Percentiles rank a stretch among this genome's conserved stretches.
Conservation (phyloP, 2,797 vertebrate genomes). For the Gobionotothen gibberifrons region DNA sequence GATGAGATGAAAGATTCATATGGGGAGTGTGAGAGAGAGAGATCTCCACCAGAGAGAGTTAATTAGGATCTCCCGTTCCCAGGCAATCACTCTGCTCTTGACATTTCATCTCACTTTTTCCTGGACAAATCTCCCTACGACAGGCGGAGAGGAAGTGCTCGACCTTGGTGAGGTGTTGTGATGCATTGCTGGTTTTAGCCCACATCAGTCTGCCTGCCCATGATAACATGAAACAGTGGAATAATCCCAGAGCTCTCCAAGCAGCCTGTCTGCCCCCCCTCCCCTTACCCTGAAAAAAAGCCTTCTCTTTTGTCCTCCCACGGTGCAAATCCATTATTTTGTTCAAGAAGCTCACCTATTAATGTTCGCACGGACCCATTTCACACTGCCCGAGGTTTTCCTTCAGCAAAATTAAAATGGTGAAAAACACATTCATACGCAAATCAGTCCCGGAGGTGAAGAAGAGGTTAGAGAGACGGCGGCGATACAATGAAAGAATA, state of each 20-base stretch:
- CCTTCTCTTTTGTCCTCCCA: slow-evolving; percentile 46
- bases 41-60: slow-evolving; percentile 75
- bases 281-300: slow-evolving; percentile 48
- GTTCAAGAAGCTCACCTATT: slow-evolving; percentile 38
- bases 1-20: slow-evolving; percentile 77
- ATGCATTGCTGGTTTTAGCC: slow-evolving; percentile 66
- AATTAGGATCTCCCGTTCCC: slow-evolving; percentile 77
- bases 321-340: slow-evolving; percentile 57
- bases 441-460: slow-evolving; percentile 44
- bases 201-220: slow-evolving; percentile 60
- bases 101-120: slow-evolving; percentile 81
- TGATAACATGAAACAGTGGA: slow-evolving; percentile 68
- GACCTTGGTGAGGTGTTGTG: slow-evolving; percentile 73
- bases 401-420: slow-evolving; percentile 38
- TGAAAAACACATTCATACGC: slow-evolving; percentile 55
- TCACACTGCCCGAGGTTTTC: slow-evolving; percentile 47
- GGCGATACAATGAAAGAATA: slow-evolving; percentile 52
- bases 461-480: slow-evolving; percentile 43
- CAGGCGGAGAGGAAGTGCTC: slow-evolving; percentile 48
- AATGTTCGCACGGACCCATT: slow-evolving; percentile 40
- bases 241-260: slow-evolving; percentile 59
- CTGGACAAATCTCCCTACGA: slow-evolving; percentile 67
- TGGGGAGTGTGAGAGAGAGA: slow-evolving; percentile 47
- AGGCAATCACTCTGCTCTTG: slow-evolving; percentile 77
- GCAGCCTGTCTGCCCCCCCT: slow-evolving; percentile 41